Percentiles rank a stretch among this genome's conserved stretches.
These are phyloP conservation scores for Limnephilus marmoratus DNA, from an alignment of 2,888 invertebrate genomes.

Conservation along the genomic window DNA sequence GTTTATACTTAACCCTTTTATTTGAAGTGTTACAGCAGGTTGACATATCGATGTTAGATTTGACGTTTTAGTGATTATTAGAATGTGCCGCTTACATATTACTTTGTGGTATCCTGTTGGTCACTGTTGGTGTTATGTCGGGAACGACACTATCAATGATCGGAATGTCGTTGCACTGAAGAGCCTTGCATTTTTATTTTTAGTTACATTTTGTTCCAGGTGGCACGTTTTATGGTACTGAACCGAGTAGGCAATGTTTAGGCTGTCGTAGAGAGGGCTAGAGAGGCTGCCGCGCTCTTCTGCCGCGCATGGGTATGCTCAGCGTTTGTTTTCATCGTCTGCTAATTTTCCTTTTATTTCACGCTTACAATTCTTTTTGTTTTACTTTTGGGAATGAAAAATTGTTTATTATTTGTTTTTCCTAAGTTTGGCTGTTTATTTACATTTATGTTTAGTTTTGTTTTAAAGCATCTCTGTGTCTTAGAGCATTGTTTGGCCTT, in stretches of 20 bases:
- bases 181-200: conserved; percentile 61
- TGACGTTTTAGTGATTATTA: conserved; percentile 58
- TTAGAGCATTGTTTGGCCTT: conserved; percentile 64
- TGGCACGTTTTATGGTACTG: conserved; percentile 63
- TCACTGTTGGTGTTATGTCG: conserved; percentile 54
- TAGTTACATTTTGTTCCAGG: conserved; percentile 64
- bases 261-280: conserved; percentile 62
- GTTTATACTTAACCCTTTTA: conserved; percentile 59
- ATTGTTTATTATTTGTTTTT: conserved; percentile 54
- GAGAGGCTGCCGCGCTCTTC: conserved; percentile 58
- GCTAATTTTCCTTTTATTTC: conserved; percentile 59
- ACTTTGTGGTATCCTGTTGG: conserved; percentile 53
- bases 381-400: conserved; percentile 61
- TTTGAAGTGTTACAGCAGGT: conserved; percentile 51
- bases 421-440: conserved; percentile 59
- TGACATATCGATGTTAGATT: conserved; percentile 60
- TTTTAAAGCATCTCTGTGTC: conserved; percentile 60
- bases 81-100: conserved; percentile 64
- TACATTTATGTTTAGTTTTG: conserved; percentile 55
- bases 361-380: conserved; percentile 58
- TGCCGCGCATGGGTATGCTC: conserved; percentile 64
- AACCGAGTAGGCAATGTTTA: conserved; percentile 62
- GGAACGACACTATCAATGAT: conserved; percentile 49
- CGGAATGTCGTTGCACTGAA: conserved; percentile 57
- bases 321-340: conserved; percentile 62